A percentile compares a stretch with the other conserved stretches of the same genome.
phyloP scores from a whole-genome alignment of 2,113 vertebrate species.

The Neodon shergylaensis region DNA sequence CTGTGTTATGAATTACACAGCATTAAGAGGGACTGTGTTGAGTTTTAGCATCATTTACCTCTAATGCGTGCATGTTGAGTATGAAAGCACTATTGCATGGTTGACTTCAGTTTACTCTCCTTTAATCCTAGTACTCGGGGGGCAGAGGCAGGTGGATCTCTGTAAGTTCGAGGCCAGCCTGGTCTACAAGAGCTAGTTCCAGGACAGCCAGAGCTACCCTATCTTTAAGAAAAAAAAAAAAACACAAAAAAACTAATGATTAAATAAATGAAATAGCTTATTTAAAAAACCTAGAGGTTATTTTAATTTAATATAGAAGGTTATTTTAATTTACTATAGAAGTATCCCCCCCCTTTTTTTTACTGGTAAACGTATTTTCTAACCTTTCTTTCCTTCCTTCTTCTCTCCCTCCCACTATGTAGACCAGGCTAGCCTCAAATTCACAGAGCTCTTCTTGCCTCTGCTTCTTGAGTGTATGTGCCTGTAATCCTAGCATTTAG shows the following conservation, averaged over 20 bases:
- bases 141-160: neutral
- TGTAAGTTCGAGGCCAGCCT: neutral
- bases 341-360: neutral
- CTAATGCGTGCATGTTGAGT: constrained; percentile 62
- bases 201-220: neutral
- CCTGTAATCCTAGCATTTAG: neutral
- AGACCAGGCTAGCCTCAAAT: neutral
- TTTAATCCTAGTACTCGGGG: neutral
- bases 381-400: neutral
- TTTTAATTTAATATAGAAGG: constrained; percentile 24
- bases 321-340: constrained; percentile 35
- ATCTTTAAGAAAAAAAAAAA: neutral
- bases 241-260: no score
- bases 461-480: neutral
- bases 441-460: neutral
- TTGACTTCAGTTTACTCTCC: neutral
- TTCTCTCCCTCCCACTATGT: neutral
- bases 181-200: neutral
- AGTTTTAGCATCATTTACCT: constrained; percentile 61
- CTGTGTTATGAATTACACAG: constrained; percentile 34
- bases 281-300: neutral
- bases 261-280: neutral
- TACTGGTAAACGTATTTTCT: neutral
- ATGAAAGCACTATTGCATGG: constrained; percentile 68
- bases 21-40: constrained; percentile 53